Evolutionary conservation across 1,140 invertebrate genomes (phyloP).

Genomic region (Myzus persicae): DNA sequence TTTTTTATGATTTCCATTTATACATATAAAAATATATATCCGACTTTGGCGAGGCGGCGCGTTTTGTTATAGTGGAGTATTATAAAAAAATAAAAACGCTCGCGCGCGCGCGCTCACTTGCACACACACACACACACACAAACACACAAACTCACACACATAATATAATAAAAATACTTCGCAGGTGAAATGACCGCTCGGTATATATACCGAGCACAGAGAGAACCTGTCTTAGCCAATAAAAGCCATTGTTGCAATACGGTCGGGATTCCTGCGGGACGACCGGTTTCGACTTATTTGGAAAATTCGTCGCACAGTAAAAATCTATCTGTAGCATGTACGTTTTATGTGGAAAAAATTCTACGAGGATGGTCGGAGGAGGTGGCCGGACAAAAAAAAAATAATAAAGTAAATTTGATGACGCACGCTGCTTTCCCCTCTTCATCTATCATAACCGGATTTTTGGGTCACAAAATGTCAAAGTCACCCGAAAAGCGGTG

Average conservation of each 20-base stretch:
- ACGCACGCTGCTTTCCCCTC: not conserved
- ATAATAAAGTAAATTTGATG: not conserved
- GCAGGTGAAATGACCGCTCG: constrained; percentile 50
- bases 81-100: constrained; percentile 20
- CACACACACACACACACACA: not conserved
- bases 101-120: not conserved
- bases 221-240: constrained; percentile 56
- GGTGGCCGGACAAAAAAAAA: not conserved
- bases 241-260: constrained; percentile 55
- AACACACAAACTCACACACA: not conserved
- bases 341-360: constrained; percentile 39
- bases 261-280: constrained; percentile 48
- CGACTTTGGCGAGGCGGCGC: not conserved
- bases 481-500: not conserved
- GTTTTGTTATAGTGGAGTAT: constrained; percentile 28
- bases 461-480: constrained; percentile 41
- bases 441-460: not conserved
- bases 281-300: constrained; percentile 59
- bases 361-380: not conserved
- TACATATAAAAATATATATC: not conserved
- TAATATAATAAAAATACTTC: constrained; percentile 52
- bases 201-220: constrained; percentile 12
- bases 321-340: constrained; percentile 51
- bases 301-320: constrained; percentile 49
- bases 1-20: constrained; percentile 40